These are phyloP conservation scores for Gadopsis marmoratus DNA, from an alignment of 2,797 vertebrate species.

Conservation along the genomic window DNA sequence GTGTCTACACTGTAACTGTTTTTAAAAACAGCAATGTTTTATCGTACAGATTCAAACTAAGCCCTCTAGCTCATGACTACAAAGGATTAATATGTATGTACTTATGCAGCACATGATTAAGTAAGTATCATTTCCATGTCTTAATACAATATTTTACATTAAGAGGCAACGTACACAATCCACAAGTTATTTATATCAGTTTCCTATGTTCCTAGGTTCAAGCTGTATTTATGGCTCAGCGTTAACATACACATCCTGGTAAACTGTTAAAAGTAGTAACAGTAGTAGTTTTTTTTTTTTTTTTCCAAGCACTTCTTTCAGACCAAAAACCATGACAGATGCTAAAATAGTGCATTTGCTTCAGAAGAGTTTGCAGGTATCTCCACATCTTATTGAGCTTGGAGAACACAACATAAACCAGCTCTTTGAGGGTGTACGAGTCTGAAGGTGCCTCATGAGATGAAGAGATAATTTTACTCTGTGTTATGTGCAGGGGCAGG, in stretches of 20 bases:
- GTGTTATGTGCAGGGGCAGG: constrained; percentile 73
- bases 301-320: constrained; percentile 26
- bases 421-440: constrained; percentile 53
- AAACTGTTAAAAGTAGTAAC: constrained; percentile 39
- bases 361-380: constrained; percentile 48
- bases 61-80: background rate
- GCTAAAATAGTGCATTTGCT: constrained; percentile 63
- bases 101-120: background rate
- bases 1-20: background rate
- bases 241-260: constrained; percentile 9
- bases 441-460: constrained; percentile 76
- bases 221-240: background rate
- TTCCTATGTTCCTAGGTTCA: background rate
- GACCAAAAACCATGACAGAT: constrained; percentile 37
- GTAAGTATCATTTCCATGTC: background rate
- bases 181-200: background rate
- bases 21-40: background rate
- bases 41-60: background rate
- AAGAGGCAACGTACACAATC: background rate
- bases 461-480: constrained; percentile 78
- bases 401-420: constrained; percentile 45
- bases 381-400: constrained; percentile 62
- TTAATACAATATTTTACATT: background rate
- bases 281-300: background rate
- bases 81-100: background rate